Conservation (phyloP, 2,113 vertebrate genomes). For the Mobula birostris region DNA sequence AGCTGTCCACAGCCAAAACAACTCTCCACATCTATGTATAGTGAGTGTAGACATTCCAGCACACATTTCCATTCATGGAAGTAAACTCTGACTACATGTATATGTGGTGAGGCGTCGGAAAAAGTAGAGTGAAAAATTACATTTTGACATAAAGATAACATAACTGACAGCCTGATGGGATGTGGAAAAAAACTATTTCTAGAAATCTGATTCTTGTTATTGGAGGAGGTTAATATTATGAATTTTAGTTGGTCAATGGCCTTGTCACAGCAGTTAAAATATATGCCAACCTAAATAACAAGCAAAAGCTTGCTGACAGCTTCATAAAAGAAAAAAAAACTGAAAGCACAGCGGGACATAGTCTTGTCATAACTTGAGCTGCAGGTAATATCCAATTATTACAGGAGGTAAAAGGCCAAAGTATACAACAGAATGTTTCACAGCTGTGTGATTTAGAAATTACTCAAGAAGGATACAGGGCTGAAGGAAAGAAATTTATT, state of each 20-base stretch:
- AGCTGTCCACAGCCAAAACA: neutral
- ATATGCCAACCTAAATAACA: neutral
- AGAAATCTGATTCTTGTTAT: neutral
- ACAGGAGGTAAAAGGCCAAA: neutral
- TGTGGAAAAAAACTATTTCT: neutral
- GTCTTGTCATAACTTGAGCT: neutral
- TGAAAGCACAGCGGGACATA: neutral
- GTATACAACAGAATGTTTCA: neutral
- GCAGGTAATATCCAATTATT: slow-evolving; percentile 20
- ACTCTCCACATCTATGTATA: neutral
- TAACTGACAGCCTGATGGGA: neutral
- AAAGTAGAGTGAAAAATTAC: neutral
- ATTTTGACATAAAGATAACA: slow-evolving; percentile 12
- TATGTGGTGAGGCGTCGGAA: neutral
- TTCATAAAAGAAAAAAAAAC: neutral
- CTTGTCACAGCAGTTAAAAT: neutral
- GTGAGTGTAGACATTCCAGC: neutral
- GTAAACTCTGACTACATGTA: neutral
- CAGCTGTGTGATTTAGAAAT: neutral
- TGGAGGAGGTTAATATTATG: neutral
- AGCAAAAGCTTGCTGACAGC: neutral
- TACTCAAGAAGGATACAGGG: neutral
- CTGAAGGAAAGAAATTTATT: neutral
- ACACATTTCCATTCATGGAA: neutral
- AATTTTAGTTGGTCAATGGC: neutral